Conservation (phyloP, 2,797 vertebrate genomes). For the Spheniscus humboldti region DNA sequence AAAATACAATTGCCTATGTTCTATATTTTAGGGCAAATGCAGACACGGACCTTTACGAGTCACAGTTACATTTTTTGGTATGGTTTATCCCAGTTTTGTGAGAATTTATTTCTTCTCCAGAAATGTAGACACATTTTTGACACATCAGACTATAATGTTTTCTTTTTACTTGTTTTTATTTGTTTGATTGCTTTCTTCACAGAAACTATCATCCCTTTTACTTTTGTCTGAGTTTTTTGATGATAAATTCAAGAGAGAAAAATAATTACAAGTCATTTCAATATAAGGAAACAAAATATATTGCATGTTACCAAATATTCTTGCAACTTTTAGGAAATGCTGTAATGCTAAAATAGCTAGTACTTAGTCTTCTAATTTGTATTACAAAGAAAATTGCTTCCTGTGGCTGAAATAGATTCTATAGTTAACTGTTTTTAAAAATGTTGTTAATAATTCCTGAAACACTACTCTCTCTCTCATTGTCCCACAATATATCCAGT, state of each 20-base stretch:
- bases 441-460: background rate
- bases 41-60: background rate
- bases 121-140: background rate
- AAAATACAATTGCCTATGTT: background rate
- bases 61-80: background rate
- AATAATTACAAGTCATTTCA: background rate
- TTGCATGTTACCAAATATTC: background rate
- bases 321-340: background rate
- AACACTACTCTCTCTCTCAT: background rate
- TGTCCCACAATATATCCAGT: too few species aligned
- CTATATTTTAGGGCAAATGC: background rate
- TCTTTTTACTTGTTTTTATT: background rate
- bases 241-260: background rate
- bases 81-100: background rate
- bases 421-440: background rate
- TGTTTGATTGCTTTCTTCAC: background rate
- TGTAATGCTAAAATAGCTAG: background rate
- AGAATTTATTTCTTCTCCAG: background rate
- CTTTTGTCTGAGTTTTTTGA: background rate
- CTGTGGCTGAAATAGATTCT: background rate
- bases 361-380: background rate
- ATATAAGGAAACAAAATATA: background rate
- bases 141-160: background rate
- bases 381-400: background rate
- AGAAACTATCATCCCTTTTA: background rate